phyloP scores from a whole-genome alignment of 2,797 vertebrate species.

The Aldrovandia affinis region DNA sequence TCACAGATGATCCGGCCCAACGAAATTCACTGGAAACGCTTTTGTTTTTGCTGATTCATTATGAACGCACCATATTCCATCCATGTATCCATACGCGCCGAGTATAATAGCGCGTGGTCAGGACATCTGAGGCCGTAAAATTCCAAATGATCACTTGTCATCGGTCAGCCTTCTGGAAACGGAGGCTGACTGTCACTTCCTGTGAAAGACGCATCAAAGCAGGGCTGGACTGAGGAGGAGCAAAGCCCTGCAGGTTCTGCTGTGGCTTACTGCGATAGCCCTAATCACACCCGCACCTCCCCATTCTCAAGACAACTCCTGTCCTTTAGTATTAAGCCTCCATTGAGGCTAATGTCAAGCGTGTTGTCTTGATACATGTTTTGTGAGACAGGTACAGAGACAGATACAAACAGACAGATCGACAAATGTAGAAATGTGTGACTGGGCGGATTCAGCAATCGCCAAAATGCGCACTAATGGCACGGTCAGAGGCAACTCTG shows the following conservation, averaged over 20 bases:
- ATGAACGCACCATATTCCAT: not conserved
- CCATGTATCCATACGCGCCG: not conserved
- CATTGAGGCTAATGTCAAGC: not conserved
- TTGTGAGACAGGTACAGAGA: not conserved
- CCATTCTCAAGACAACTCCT: conserved; percentile 2
- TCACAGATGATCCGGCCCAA: not conserved
- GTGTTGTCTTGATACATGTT: not conserved
- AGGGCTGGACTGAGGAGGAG: not conserved
- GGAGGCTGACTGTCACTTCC: conserved; percentile 5
- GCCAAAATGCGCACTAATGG: not conserved
- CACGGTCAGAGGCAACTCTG: not conserved
- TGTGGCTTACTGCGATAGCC: conserved; percentile 14
- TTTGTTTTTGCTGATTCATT: not conserved
- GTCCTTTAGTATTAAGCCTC: conserved; percentile 23
- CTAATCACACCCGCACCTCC: not conserved
- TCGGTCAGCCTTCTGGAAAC: conserved; percentile 7
- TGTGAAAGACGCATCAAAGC: not conserved
- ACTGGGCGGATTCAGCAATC: not conserved
- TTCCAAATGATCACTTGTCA: not conserved
- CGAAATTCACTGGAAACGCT: not conserved
- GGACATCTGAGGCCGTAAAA: not conserved
- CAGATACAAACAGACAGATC: not conserved
- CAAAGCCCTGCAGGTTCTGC: not conserved
- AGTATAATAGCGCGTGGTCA: not conserved
- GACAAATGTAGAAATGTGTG: not conserved